Base-by-base conservation (phyloP, 2,113 vertebrate species). In the Symphodus melops region DNA sequence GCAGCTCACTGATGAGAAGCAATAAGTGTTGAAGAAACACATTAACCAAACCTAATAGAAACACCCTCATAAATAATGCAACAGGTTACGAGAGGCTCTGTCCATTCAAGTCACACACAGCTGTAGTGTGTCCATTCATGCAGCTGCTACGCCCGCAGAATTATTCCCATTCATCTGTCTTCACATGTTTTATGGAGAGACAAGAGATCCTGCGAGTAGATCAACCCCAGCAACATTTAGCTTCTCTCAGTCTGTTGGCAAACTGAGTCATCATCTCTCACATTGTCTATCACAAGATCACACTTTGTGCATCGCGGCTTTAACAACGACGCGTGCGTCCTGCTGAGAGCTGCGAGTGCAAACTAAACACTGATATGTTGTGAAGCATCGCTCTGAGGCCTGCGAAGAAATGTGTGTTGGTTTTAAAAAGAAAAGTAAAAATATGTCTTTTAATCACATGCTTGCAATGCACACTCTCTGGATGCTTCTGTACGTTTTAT, bases 101-200 rank as follows among this genome's bases (percentile, higher is more conserved):
- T 91, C 87, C 88, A 91, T 91, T 93, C 87, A 89, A 87, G 85
- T 90, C 89, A 77, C 85, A 86, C 88, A 77, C 89, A 93, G 91
- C 91, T 92, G 91, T 90, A 79, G 91, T 86, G 78, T 86, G 81
- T 88, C 88, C 84, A 87, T 92, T 91, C 79, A 88, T 72, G 79
- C 77, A 77, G 77, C 81, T 41, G 81, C 82, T 73, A 8, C 7
- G 69, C 71, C 74, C 63, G 66, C 79, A 81, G 68, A 81, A 88
- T 86, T 75, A 78, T 66, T 79, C 56, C 83, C 62, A 68, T 91
- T 92, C 79, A 87, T 88, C 82, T 69, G 70, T 72, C 83, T 53
- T 81, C 68, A 72, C 72, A 76, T 42, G 74, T 65, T 90, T 88
- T 48, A 72, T 25, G 78, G 72, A 67, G 58, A 37, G 74, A 67